Evolutionary conservation across 1,140 invertebrate species (phyloP), one percentile per base, ranked within the genome.

Genomic region (Scaptomyza pallida): DNA sequence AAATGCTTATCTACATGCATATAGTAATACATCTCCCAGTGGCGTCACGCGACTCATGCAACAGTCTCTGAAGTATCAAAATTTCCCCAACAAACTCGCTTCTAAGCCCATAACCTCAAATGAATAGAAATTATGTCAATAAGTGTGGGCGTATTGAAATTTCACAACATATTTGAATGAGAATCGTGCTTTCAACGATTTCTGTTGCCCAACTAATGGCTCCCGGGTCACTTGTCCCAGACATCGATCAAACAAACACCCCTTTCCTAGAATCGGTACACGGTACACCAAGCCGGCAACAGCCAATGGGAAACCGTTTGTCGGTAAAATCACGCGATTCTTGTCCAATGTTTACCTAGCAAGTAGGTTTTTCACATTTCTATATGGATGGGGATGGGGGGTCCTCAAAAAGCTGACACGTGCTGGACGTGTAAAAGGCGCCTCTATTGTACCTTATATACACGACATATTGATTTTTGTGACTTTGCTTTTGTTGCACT

Each of bases 51-150:
- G 16, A 57, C 21, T 12, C 33, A 30, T 61, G 56, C 75, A 55
- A 59, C 17, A 9, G 33, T 26, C 37, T 10, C 19, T n/a, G 21
- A 60, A 60, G 41, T 63, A 23, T n/a, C 45, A n/a, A 62, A 75
- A 59, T 62, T 65, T 59, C 50, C 59, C 65, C 30, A 30, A 23
- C 40, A 41, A 70, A 55, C 37, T 15, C 19, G 13, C n/a, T 45
- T 16, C 65, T 86, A 73, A 86, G 50, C 76, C 77, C 65, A n/a
- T n/a, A 76, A 57, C 43, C 40, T 23, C 54, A 75, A 88, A 88
- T 88, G 88, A 81, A 86, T 86, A 86, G 74, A 65, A 86, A 82
- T 86, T 86, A 86, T 88, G 75, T 88, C 82, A 86, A 78, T 63
- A 33, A 5, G 12, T 16, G 26, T 43, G 23, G 16, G 5, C 52